Evolutionary conservation across 53 echinoderm and acorn worm species (phyloP), one percentile per base, ranked within the genome.

Genomic region (Holothuria scabra): DNA sequence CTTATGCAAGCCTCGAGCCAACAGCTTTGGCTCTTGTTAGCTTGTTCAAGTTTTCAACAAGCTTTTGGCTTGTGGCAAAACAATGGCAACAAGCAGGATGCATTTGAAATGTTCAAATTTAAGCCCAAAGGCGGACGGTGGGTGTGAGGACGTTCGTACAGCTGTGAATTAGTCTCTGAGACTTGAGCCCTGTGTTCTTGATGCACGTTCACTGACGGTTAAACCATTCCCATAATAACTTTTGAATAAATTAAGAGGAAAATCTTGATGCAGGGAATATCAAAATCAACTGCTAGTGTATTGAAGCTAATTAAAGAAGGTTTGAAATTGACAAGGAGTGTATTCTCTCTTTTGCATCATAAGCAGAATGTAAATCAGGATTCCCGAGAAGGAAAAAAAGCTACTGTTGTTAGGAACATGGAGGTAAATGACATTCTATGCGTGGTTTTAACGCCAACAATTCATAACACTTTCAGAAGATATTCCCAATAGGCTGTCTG

Each of bases 1-100:
- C 78, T 78, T 78, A 78, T 78, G 78, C 78, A 78, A 78, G 78
- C 78, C 78, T 56, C 78, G 78, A 78, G 78, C 78, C 11, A 78
- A 78, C 56, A 78, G 78, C 48, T 78, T 32, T 58, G 78, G 24
- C 78, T 78, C 78, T 57, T 29, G 41, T 32, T 31, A 25, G 58
- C 56, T 78, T 26, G 58, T 58, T 78, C 78, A 78, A 58, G 19
- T 75, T 55, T 23, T 78, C 78, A 57, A 78, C 56, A 58, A 78
- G 78, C 58, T 58, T 78, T 78, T 57, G 58, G 78, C 78, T 78
- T 32, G 58, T 78, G 78, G 78, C 78, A 78, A 78, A 78, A 78
- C 56, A 58, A 78, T 58, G 56, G 56, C 31, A 78, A 78, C 78
- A 55, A 59, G 58, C 78, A 25, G 20, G 56, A 28, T 21, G 56